Conservation (phyloP, 2,113 vertebrate species). For the human region DNA sequence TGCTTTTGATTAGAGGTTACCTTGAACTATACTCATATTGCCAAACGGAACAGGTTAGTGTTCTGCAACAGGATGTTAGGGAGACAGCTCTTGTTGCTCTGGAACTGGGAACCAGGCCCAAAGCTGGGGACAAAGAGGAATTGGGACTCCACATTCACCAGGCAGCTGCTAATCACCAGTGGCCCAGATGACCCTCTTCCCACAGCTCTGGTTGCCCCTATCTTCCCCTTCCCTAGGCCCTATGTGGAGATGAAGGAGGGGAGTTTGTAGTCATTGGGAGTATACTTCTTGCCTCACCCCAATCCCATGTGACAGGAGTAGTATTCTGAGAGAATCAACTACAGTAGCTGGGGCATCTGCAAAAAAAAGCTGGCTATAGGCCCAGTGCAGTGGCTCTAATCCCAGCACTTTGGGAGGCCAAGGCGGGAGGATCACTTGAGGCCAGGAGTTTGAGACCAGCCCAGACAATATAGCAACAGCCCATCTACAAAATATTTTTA, state of each 20-base stretch:
- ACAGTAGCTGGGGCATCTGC: not conserved
- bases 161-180: not conserved
- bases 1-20: not conserved
- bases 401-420: too few relatives aligned
- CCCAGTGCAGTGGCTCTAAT: too few relatives aligned
- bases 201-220: too few relatives aligned
- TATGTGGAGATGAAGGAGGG: not conserved
- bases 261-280: not conserved
- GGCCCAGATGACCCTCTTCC: not conserved
- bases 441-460: too few relatives aligned
- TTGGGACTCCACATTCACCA: not conserved
- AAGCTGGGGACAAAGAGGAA: not conserved
- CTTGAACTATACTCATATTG: not conserved
- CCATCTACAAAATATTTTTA: too few relatives aligned
- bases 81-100: not conserved
- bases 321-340: not conserved
- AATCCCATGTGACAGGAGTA: not conserved
- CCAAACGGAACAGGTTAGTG: not conserved
- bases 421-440: too few relatives aligned
- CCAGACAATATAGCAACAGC: too few relatives aligned
- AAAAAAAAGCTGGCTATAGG: not conserved
- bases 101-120: not conserved
- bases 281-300: not conserved
- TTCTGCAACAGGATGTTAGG: slow-evolving; percentile 4
- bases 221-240: not conserved